Base-by-base conservation (phyloP, 2,797 vertebrate species). In the Linurgus olivaceus region DNA sequence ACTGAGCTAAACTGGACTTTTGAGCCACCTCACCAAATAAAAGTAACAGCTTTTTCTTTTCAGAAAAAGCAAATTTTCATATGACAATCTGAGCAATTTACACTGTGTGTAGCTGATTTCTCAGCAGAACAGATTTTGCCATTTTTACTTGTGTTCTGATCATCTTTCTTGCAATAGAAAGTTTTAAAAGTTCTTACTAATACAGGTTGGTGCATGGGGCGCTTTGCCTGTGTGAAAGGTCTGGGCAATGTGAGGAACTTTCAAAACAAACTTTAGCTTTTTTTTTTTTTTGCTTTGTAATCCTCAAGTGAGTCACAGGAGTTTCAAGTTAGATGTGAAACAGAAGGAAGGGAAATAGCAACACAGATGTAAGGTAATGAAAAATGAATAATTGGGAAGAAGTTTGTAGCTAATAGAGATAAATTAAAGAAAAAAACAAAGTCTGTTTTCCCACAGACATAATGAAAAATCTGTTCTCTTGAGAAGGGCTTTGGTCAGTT, bases 361-460 rank as follows among this genome's bases (percentile, higher is more conserved):
- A 25, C 21, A 25, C 1, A 12, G 4, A 13, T 10, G 2, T 38
- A 20, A 87, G 16, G 4, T 23, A 31, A 17, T 1, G 6, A n/a
- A 31, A 76, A 55, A 83, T 7, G 13, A 82, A 50, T 38, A 68
- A 28, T 24, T 37, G 19, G 12, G 38, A 7, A 42, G 75, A 78
- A 1, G 0, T 18, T 44, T 28, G 37, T 45, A 52, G n/a, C 26
- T 61, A 55, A n/a, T 28, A 15, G 4, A 63, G 24, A 11, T 45
- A 21, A 86, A 55, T 67, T 35, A 33, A 70, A 18, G 7, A 11
- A 29, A 29, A 59, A 58, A 38, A 61, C 7, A 29, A 20, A 7
- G 11, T 59, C 17, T 18, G 0, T 29, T 67, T 74, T 80, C 13
- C 11, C 4, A 3, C 4, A 25, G 16, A 4, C 4, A 2, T 8